A percentile compares a stretch with the other conserved stretches of the same genome.
These are phyloP conservation scores for Porites lobata DNA, from an alignment of 92 coral and sea anemone genomes.

Conservation along the genomic window DNA sequence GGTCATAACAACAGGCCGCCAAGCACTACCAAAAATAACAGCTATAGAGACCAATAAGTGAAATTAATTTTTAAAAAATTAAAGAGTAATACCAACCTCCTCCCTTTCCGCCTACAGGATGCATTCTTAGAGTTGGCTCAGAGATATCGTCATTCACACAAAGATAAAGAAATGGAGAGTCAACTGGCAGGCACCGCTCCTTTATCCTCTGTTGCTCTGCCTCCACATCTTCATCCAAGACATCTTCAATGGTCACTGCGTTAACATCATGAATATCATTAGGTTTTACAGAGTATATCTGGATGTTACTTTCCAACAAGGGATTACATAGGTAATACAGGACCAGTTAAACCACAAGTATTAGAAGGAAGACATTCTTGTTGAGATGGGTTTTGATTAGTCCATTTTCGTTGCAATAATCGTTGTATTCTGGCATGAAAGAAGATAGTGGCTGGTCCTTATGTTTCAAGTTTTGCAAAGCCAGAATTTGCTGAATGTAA, in stretches of 20 bases:
- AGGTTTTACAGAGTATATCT: background rate
- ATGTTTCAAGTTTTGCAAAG: background rate
- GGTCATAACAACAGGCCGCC: background rate
- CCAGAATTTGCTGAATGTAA: background rate
- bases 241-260: slow-evolving; percentile 1
- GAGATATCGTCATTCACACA: background rate
- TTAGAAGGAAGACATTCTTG: background rate
- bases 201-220: background rate
- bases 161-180: background rate
- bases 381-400: background rate
- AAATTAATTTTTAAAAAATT: background rate
- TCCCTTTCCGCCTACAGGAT: background rate
- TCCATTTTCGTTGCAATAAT: background rate
- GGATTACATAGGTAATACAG: background rate
- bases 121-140: background rate
- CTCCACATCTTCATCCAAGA: background rate
- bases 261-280: background rate
- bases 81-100: background rate
- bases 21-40: background rate
- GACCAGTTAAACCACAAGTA: background rate
- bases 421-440: background rate
- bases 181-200: slow-evolving; percentile 1
- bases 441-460: no score
- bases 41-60: background rate
- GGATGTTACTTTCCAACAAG: background rate